Conservation (phyloP, 2,888 invertebrate genomes). For the Axea sp. region DNA sequence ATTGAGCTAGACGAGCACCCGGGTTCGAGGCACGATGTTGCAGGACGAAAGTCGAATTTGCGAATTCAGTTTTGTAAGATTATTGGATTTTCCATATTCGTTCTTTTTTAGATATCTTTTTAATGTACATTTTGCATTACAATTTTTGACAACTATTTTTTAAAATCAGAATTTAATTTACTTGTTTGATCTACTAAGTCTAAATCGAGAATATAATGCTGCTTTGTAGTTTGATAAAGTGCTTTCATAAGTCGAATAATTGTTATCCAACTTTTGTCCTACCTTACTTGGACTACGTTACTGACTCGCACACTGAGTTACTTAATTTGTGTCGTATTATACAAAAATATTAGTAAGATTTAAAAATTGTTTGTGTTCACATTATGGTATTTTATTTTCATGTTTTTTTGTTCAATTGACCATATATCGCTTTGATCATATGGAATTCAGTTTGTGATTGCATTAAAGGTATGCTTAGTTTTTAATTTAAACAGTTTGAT, state of each 20-base stretch:
- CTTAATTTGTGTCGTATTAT: conserved; percentile 8
- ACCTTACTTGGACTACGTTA: conserved; percentile 37
- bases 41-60: conserved; percentile 51
- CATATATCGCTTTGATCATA: conserved; percentile 8
- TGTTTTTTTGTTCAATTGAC: conserved; percentile 14
- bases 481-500: too few relatives aligned
- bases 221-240: conserved; percentile 30
- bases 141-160: conserved; percentile 6
- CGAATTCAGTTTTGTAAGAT: conserved; percentile 3
- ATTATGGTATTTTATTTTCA: background rate
- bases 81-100: background rate
- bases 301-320: conserved; percentile 17
- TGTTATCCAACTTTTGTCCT: conserved; percentile 56
- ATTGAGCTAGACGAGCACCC: conserved; percentile 61
- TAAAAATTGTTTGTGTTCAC: background rate
- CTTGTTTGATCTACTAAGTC: background rate
- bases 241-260: conserved; percentile 18
- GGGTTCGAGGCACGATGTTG: conserved; percentile 40
- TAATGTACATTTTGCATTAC: conserved; percentile 11
- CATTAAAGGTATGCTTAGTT: too few relatives aligned
- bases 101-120: background rate
- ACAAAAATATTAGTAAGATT: conserved; percentile 40
- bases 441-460: too few relatives aligned
- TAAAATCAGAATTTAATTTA: conserved; percentile 6
- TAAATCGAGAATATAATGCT: conserved; percentile 17